These are phyloP conservation scores for Colletes gigas DNA, from an alignment of 1,140 invertebrate genomes.

Conservation along the genomic window DNA sequence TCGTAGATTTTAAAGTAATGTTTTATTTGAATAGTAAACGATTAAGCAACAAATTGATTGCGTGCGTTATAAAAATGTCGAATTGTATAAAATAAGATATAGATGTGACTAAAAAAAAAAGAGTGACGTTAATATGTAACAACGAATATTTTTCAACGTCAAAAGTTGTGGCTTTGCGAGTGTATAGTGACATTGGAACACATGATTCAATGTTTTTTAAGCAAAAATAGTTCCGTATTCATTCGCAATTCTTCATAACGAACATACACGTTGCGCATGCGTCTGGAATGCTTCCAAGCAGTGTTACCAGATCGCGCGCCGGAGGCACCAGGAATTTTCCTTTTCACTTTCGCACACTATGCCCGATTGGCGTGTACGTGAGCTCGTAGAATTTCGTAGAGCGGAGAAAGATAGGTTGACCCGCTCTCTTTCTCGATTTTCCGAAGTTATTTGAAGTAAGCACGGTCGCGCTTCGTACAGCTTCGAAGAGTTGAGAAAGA, in stretches of 20 bases:
- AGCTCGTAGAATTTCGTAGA: too few relatives aligned
- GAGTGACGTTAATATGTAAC: not conserved
- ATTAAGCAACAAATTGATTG: not conserved
- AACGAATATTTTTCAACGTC: not conserved
- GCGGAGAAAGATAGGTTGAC: too few relatives aligned
- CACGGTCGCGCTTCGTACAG: too few relatives aligned
- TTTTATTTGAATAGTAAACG: not conserved
- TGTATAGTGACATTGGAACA: not conserved
- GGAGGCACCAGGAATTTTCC: too few relatives aligned
- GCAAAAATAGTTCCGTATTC: slow-evolving; percentile 12
- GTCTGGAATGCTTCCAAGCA: slow-evolving; percentile 35
- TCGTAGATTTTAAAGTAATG: not conserved
- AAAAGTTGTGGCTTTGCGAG: not conserved
- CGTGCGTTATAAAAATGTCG: not conserved
- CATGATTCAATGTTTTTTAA: slow-evolving; percentile 8
- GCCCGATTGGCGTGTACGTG: too few relatives aligned
- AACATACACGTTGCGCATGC: slow-evolving; percentile 5
- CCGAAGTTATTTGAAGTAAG: too few relatives aligned
- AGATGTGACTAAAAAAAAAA: not conserved
- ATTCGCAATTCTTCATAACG: not conserved
- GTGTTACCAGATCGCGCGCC: too few relatives aligned
- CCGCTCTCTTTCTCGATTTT: too few relatives aligned
- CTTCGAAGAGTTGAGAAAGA: too few relatives aligned
- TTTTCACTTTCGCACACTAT: too few relatives aligned
- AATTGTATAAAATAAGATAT: not conserved